Conservation (phyloP, 2,797 vertebrate genomes). For the Squalus acanthias region DNA sequence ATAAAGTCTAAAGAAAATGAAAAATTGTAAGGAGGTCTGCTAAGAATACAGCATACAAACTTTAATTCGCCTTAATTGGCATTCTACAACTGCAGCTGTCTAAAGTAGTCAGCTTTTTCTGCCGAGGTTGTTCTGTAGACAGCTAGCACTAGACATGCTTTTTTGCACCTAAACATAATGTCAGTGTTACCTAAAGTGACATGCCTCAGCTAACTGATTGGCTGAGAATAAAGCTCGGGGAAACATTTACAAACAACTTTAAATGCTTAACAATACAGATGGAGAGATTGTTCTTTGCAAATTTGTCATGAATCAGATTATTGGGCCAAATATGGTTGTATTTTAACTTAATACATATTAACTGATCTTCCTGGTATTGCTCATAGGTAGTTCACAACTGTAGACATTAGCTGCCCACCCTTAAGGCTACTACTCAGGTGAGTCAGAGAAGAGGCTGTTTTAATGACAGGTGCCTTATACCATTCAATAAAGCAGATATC, state of each 20-base stretch:
- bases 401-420: not conserved
- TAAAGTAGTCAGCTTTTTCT: constrained; percentile 4
- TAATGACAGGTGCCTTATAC: not conserved
- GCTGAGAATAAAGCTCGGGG: not conserved
- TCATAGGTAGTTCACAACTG: not conserved
- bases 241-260: not conserved
- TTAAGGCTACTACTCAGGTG: not conserved
- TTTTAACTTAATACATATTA: not conserved
- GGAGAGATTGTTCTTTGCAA: not conserved
- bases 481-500: not conserved
- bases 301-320: not conserved
- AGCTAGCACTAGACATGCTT: not conserved
- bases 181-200: not conserved
- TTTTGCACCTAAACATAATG: not conserved
- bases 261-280: not conserved
- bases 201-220: no score
- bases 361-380: not conserved
- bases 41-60: not conserved
- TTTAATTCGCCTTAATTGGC: constrained; percentile 29
- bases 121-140: not conserved
- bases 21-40: not conserved
- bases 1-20: not conserved
- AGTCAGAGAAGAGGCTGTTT: not conserved
- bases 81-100: not conserved
- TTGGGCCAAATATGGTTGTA: not conserved